These are phyloP conservation scores for Galerucella calmariensis DNA, from an alignment of 2,888 invertebrate species.

Conservation along the genomic window DNA sequence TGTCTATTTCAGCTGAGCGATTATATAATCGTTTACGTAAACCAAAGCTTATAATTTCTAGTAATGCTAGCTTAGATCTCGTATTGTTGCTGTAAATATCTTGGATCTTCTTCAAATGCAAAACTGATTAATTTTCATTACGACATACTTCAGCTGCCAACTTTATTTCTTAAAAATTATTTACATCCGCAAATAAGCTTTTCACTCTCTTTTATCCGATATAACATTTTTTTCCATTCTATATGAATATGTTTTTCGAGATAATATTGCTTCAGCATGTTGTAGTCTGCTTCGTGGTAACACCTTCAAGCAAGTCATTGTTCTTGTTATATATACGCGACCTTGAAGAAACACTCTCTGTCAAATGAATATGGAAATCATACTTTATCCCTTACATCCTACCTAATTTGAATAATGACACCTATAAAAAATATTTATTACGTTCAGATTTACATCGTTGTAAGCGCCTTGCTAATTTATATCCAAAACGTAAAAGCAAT, in stretches of 20 bases:
- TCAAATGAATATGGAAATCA: conserved; percentile 12
- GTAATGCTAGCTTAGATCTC: too few relatives aligned
- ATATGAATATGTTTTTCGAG: neutral
- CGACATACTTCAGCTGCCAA: too few relatives aligned
- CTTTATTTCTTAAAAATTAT: too few relatives aligned
- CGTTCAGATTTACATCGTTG: conserved; percentile 16
- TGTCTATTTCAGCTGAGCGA: too few relatives aligned
- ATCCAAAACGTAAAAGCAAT: conserved; percentile 26
- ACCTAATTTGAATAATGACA: conserved; percentile 20
- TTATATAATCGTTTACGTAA: too few relatives aligned
- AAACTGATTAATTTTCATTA: too few relatives aligned
- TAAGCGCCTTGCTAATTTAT: conserved; percentile 21
- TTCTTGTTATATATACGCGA: neutral
- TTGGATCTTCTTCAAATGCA: too few relatives aligned
- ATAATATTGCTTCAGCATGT: neutral
- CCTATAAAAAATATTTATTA: conserved; percentile 23
- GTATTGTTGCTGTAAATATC: too few relatives aligned
- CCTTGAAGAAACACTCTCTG: neutral
- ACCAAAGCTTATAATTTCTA: too few relatives aligned
- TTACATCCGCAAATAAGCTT: too few relatives aligned
- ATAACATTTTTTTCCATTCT: too few relatives aligned
- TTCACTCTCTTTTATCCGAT: too few relatives aligned
- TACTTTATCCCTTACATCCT: conserved; percentile 6
- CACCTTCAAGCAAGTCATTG: neutral
- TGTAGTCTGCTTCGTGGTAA: neutral